phyloP scores from a whole-genome alignment of 2,888 invertebrate genomes.

The Drepana falcataria region DNA sequence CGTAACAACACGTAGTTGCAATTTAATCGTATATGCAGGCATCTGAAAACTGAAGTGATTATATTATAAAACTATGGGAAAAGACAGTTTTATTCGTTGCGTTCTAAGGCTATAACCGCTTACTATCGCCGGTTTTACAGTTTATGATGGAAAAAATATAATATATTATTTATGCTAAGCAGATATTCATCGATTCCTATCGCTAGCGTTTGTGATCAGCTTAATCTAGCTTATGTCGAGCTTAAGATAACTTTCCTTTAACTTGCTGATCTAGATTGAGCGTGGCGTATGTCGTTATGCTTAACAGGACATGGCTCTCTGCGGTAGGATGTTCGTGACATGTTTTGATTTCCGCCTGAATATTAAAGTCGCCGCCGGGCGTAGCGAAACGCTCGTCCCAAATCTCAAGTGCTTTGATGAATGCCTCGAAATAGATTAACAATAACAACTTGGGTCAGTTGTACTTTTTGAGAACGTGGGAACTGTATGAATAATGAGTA shows the following conservation, averaged over 20 bases:
- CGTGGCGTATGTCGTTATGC: constrained; percentile 19
- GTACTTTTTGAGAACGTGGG: not conserved
- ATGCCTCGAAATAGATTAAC: not conserved
- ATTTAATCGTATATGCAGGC: no score
- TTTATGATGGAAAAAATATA: no score
- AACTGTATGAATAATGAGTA: no score
- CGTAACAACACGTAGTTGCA: no score
- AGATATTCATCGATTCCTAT: not conserved
- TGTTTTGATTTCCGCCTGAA: constrained; percentile 41
- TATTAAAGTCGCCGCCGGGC: constrained; percentile 16
- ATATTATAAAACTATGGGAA: no score
- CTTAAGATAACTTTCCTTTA: not conserved
- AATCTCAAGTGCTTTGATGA: constrained; percentile 12
- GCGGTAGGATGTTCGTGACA: constrained; percentile 35
- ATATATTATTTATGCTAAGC: no score
- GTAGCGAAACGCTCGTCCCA: constrained; percentile 20
- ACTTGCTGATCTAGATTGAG: constrained; percentile 4
- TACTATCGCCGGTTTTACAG: no score
- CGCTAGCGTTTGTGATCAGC: not conserved
- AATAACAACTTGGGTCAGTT: constrained; percentile 1
- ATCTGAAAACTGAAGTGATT: no score
- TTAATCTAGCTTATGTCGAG: not conserved
- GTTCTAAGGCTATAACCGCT: no score
- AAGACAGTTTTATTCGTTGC: no score
- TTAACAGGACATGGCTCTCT: constrained; percentile 26